Conservation (phyloP, 2,888 invertebrate species). For the Phoenoteleia sp. region DNA sequence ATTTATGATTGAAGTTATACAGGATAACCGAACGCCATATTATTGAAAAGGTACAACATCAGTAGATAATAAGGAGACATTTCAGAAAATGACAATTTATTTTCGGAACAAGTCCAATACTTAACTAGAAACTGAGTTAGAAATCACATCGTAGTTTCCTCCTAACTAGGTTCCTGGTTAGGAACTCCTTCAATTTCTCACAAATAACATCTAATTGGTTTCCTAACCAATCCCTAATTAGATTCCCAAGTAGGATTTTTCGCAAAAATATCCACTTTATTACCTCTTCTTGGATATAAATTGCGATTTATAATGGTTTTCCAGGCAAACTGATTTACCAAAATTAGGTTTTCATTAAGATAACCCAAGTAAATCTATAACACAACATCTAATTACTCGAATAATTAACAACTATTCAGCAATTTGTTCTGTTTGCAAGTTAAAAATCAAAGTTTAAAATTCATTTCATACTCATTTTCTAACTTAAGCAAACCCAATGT, state of each 20-base stretch:
- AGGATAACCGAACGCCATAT: too few relatives aligned
- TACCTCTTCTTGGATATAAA: background rate
- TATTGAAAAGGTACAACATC: background rate
- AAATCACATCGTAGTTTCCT: constrained; percentile 17
- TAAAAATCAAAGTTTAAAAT: too few relatives aligned
- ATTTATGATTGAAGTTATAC: background rate
- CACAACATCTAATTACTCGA: too few relatives aligned
- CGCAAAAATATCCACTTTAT: background rate
- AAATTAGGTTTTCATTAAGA: too few relatives aligned
- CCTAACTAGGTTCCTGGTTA: background rate
- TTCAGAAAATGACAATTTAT: background rate
- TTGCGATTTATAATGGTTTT: background rate
- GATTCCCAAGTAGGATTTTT: background rate
- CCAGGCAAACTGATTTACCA: too few relatives aligned
- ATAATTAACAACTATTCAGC: too few relatives aligned
- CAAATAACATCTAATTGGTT: background rate
- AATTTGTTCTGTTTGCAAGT: too few relatives aligned
- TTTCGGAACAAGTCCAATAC: background rate
- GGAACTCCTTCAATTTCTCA: constrained; percentile 14
- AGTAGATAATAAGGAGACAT: background rate
- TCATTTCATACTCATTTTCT: too few relatives aligned
- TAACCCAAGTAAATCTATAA: too few relatives aligned
- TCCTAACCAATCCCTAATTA: constrained; percentile 1
- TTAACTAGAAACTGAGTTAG: background rate
- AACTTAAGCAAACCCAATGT: too few relatives aligned